Base-by-base conservation (phyloP, 2,888 invertebrate species). In the Euzophera pinguis region DNA sequence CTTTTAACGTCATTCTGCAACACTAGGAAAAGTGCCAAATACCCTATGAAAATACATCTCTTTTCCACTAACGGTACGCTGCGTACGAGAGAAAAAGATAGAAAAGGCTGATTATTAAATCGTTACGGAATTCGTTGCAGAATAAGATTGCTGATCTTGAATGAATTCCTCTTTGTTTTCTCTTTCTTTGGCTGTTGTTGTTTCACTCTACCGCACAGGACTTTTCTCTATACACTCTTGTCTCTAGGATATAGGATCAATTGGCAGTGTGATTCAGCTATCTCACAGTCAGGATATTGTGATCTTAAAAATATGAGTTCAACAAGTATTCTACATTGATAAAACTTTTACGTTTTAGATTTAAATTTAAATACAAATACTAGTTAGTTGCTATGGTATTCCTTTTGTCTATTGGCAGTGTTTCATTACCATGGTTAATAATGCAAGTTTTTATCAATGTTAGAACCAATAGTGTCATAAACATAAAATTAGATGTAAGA, bases 191-290 rank as follows among this genome's bases (percentile, higher is more conserved):
- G 62, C 61, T 75, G 67, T 69, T 72, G 72, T 71, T 67, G 72
- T 85, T 82, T 78, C 84, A 68, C 76, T 87, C 84, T 74, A 59
- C 61, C 85, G 70, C 75, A 73, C 73, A 67, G 78, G 66, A 73
- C 72, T 73, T 76, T 71, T 73, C 75, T 69, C 78, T 79, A 76
- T 78, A 75, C 71, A 75, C 69, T 79, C 71, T 74, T 71, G 79
- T 79, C 82, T 75, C 71, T 71, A 78, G 84, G 83, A 80, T 81
- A 81, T 75, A 78, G 77, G 84, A 87, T 87, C 84, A 86, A 86
- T 85, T 79, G 70, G 81, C 62, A 69, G 82, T 54, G 81, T 63
- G 64, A 86, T 86, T 87, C 85, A 61, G 67, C 60, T 52, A 55
- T 55, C 60, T 66, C 69, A 67, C 63, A 56, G 58, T 55, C 48